Evolutionary conservation across 2,797 vertebrate genomes (phyloP).

Genomic region (Nasua narica): DNA sequence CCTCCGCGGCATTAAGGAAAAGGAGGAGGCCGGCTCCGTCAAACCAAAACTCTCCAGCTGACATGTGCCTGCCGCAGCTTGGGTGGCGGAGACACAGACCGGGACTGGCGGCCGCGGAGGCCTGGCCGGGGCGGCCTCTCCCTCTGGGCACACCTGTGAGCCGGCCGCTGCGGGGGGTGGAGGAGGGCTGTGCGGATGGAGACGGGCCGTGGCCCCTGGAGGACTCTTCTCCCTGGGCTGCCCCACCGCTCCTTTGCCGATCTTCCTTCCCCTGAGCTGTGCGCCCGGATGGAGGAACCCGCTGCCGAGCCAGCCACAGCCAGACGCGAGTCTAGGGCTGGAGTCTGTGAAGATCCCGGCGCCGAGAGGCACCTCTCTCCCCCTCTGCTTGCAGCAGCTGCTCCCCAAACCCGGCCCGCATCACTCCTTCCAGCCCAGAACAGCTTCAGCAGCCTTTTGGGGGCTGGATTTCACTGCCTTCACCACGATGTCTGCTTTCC

Average conservation of each 20-base stretch:
- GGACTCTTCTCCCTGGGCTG: neutral
- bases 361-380: neutral
- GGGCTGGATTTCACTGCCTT: neutral
- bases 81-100: neutral
- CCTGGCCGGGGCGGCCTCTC: fast-evolving
- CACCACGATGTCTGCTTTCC: fast-evolving
- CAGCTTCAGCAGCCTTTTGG: neutral
- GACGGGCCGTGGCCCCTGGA: fast-evolving
- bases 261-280: neutral
- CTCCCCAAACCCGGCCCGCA: neutral
- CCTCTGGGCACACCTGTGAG: neutral
- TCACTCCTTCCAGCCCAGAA: neutral
- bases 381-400: neutral
- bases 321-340: neutral
- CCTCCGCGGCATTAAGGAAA: conserved; percentile 46
- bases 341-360: neutral
- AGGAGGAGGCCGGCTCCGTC: conserved; percentile 68
- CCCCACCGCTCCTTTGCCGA: neutral
- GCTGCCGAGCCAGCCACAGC: neutral
- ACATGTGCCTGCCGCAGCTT: conserved; percentile 46
- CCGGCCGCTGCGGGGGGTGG: neutral
- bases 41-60: conserved; percentile 74
- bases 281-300: neutral
- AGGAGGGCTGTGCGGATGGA: neutral
- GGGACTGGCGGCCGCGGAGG: neutral